These are phyloP conservation scores for Burhinus bistriatus DNA, from an alignment of 2,113 vertebrate genomes.

Conservation along the genomic window DNA sequence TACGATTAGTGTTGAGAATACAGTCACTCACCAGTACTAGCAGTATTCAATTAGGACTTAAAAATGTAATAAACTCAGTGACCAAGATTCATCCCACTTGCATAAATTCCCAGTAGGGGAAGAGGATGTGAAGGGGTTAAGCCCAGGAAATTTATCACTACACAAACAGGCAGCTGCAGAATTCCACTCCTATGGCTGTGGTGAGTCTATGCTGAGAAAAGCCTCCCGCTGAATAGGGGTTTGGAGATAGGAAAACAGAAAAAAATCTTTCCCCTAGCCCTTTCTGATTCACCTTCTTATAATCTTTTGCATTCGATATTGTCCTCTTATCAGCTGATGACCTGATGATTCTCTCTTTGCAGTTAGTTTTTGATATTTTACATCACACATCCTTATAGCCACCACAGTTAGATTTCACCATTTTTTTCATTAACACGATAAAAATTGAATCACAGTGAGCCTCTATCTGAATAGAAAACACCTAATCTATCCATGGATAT, in stretches of 20 bases:
- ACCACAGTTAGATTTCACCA: not conserved
- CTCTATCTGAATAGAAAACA: not conserved
- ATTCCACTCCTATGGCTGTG: not conserved
- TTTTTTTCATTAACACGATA: not conserved
- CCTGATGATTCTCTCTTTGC: not conserved
- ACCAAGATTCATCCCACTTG: not conserved
- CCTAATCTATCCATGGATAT: not conserved
- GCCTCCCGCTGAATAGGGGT: not conserved
- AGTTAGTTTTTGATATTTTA: not conserved
- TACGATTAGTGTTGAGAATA: not conserved
- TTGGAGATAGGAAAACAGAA: not conserved
- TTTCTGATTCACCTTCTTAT: not conserved
- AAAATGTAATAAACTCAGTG: not conserved
- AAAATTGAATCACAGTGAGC: not conserved
- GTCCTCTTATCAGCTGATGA: not conserved
- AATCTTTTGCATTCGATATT: not conserved
- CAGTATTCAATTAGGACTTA: not conserved
- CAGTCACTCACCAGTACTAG: not conserved
- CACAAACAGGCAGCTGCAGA: constrained; percentile 15
- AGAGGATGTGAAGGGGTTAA: constrained; percentile 50
- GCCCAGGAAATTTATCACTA: not conserved
- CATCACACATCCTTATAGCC: not conserved
- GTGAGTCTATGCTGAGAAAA: not conserved
- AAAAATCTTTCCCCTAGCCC: not conserved
- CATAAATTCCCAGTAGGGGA: not conserved